Evolutionary conservation across 2,797 vertebrate species (phyloP).

Genomic region (Poecile montanus): DNA sequence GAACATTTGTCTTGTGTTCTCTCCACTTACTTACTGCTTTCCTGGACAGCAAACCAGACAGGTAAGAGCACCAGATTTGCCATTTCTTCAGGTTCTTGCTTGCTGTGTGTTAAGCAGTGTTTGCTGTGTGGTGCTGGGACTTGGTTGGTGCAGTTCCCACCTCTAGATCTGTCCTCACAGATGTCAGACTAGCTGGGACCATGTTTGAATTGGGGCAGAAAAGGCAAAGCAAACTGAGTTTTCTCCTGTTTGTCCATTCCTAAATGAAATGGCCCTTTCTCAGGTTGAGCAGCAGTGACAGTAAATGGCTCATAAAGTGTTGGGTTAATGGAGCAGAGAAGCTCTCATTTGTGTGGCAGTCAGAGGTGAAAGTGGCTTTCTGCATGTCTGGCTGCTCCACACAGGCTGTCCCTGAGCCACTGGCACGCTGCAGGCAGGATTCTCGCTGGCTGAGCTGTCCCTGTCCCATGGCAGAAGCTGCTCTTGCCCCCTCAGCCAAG

Average conservation of each 20-base stretch:
- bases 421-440: not conserved
- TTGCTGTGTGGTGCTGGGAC: not conserved
- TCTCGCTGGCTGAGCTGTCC: not conserved
- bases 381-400: not conserved
- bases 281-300: slow-evolving; percentile 8
- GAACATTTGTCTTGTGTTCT: slow-evolving; percentile 64
- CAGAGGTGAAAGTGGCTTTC: slow-evolving; percentile 2
- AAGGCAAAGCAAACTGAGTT: not conserved
- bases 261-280: not conserved
- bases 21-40: slow-evolving; percentile 74
- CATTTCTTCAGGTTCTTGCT: slow-evolving; percentile 1
- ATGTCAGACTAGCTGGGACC: not conserved
- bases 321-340: slow-evolving; percentile 57
- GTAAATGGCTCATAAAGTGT: slow-evolving; percentile 37
- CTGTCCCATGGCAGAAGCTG: not conserved
- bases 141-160: not conserved
- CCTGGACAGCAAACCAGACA: slow-evolving; percentile 97
- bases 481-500: not conserved
- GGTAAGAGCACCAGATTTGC: slow-evolving; percentile 82
- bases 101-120: not conserved
- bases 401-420: not conserved
- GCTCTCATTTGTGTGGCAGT: slow-evolving; percentile 33
- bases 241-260: not conserved
- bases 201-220: not conserved
- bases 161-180: not conserved